phyloP scores from a whole-genome alignment of 2,113 vertebrate genomes.

The Ginglymostoma cirratum region DNA sequence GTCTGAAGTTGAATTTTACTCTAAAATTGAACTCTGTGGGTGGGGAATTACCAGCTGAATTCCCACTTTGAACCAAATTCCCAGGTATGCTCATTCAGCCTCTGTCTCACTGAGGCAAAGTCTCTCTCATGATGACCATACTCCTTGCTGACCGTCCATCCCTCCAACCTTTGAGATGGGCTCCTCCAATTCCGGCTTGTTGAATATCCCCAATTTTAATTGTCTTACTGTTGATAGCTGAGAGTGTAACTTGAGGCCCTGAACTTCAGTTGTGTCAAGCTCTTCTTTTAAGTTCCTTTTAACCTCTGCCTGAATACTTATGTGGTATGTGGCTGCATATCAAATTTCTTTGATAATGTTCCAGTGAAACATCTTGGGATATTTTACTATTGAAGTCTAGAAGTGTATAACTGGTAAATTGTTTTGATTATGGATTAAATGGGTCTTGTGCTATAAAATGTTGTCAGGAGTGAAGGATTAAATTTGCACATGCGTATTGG shows the following conservation, averaged over 20 bases:
- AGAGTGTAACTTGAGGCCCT: neutral
- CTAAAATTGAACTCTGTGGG: no score
- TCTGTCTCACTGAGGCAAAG: no score
- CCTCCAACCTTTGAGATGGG: neutral
- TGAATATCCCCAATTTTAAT: neutral
- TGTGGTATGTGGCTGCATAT: no score
- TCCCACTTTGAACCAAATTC: no score
- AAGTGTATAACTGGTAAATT: neutral
- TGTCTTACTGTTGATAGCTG: neutral
- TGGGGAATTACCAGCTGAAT: no score
- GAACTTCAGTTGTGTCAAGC: neutral
- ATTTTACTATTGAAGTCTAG: neutral
- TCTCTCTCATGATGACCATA: no score
- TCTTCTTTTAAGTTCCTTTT: neutral
- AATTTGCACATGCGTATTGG: neutral
- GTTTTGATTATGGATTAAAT: neutral
- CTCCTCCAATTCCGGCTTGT: neutral
- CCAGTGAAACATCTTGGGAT: no score
- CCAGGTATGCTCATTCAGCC: no score
- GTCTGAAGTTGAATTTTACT: no score
- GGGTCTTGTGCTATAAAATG: neutral
- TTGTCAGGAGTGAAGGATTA: neutral
- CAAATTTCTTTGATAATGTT: no score
- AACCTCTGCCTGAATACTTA: neutral
- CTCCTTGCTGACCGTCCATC: neutral